These are phyloP conservation scores for Zele albiditarsus DNA, from an alignment of 2,888 invertebrate species.

Conservation along the genomic window DNA sequence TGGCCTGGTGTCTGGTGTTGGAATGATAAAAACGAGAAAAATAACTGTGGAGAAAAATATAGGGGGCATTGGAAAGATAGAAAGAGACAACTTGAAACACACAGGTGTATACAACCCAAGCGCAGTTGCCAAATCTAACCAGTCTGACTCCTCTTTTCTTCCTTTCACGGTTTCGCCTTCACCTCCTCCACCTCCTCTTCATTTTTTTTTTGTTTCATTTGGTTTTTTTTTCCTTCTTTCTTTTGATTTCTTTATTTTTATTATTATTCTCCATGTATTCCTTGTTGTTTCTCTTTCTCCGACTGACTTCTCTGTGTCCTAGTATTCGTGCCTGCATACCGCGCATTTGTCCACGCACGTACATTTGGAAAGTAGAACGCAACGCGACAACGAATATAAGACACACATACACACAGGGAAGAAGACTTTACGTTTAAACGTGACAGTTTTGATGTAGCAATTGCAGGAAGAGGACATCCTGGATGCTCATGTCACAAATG, in stretches of 20 bases:
- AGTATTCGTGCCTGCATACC: constrained; percentile 18
- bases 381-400: constrained; percentile 35
- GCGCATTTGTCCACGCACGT: constrained; percentile 17
- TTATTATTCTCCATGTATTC: constrained; percentile 3
- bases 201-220: constrained; percentile 14
- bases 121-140: constrained; percentile 49
- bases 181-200: background rate
- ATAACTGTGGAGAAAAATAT: constrained; percentile 40
- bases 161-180: too few species aligned
- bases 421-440: background rate
- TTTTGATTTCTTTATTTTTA: background rate
- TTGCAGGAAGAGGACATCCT: constrained; percentile 53
- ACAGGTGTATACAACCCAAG: constrained; percentile 46
- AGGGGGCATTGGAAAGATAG: constrained; percentile 35
- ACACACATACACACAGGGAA: background rate
- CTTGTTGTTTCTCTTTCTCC: constrained; percentile 3
- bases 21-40: constrained; percentile 43
- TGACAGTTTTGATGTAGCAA: constrained; percentile 51
- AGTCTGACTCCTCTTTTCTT: constrained; percentile 2
- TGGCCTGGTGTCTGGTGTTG: constrained; percentile 42
- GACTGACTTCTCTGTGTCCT: constrained; percentile 2
- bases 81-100: constrained; percentile 22
- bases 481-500: background rate
- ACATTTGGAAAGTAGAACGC: constrained; percentile 40
- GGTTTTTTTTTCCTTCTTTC: background rate